Percentiles rank a stretch among this genome's conserved stretches.
These are phyloP conservation scores for Alentia gelatinosa DNA, from an alignment of 2,888 invertebrate species.

Conservation along the genomic window DNA sequence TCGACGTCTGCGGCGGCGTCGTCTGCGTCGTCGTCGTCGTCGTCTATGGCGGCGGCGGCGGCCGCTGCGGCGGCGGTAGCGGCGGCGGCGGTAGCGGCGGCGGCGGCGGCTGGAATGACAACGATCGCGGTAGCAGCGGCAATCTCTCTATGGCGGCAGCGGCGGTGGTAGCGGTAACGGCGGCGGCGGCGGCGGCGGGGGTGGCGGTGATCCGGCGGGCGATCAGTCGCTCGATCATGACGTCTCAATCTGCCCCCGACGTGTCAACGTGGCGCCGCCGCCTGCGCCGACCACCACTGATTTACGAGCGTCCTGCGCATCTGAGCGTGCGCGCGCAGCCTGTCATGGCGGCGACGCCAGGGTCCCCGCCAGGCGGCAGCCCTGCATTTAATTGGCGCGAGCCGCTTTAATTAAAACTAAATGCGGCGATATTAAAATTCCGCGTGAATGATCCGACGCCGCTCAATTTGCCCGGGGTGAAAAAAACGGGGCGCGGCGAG, in stretches of 20 bases:
- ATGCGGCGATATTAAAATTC: slow-evolving; percentile 53
- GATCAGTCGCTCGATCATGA: background rate
- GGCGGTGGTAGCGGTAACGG: too few relatives aligned
- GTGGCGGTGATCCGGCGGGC: background rate
- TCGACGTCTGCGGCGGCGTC: too few relatives aligned
- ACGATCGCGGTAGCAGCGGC: too few relatives aligned
- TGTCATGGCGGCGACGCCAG: background rate
- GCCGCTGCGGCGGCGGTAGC: too few relatives aligned
- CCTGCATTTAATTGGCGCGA: slow-evolving; percentile 34
- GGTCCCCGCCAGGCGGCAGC: background rate
- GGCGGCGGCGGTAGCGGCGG: too few relatives aligned
- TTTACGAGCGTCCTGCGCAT: slow-evolving; percentile 47
- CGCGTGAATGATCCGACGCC: slow-evolving; percentile 36
- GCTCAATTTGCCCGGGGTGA: slow-evolving; percentile 37
- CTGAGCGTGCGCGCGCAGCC: slow-evolving; percentile 46
- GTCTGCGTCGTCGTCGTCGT: too few relatives aligned
- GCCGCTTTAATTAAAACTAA: slow-evolving; percentile 53
- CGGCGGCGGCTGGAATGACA: too few relatives aligned
- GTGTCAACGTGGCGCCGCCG: slow-evolving; percentile 31
- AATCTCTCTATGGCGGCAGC: too few relatives aligned
- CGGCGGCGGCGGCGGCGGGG: background rate
- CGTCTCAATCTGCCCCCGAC: slow-evolving; percentile 46
- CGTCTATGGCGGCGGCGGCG: too few relatives aligned
- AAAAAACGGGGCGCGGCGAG: slow-evolving; percentile 10
- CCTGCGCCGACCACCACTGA: background rate